Conservation (phyloP, 1,140 invertebrate species). For the Drosophila serrata region DNA sequence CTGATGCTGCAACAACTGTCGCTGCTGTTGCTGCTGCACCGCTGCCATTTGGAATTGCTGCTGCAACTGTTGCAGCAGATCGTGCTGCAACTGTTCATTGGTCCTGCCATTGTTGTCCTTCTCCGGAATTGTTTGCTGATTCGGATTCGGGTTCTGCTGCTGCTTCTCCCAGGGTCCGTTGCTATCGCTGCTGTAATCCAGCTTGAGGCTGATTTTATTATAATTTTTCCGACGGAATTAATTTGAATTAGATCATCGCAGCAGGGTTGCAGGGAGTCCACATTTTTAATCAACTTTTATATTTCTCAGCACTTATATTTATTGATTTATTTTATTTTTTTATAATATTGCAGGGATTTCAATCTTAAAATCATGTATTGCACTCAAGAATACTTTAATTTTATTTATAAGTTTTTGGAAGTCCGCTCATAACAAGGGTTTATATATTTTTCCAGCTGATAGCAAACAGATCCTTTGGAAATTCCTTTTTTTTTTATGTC, state of each 20-base stretch:
- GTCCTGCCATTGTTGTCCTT: slow-evolving; percentile 39
- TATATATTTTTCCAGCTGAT: neutral
- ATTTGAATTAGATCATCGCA: slow-evolving; percentile 1
- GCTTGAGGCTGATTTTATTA: slow-evolving; percentile 55
- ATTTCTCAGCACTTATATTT: neutral
- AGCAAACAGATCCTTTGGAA: neutral
- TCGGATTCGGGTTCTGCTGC: slow-evolving; percentile 54
- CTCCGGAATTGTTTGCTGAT: slow-evolving; percentile 20
- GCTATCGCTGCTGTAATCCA: slow-evolving; percentile 79
- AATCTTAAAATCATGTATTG: neutral
- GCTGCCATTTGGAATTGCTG: slow-evolving; percentile 68
- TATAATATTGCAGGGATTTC: neutral
- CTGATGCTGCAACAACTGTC: slow-evolving; percentile 60
- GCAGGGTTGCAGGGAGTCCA: neutral
- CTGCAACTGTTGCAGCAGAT: slow-evolving; percentile 70
- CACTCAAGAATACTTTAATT: neutral
- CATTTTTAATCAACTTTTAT: neutral
- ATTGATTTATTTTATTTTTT: neutral
- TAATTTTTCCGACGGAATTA: neutral
- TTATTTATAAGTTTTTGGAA: neutral
- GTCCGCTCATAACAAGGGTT: neutral
- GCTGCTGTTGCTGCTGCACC: slow-evolving; percentile 60
- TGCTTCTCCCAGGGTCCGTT: slow-evolving; percentile 84
- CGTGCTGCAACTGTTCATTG: slow-evolving; percentile 70
- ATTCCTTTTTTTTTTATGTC: slow-evolving; percentile 5